A percentile compares a stretch with the other conserved stretches of the same genome.
phyloP scores from a whole-genome alignment of 2,797 vertebrate genomes.

The Adrianichthys oophorus region DNA sequence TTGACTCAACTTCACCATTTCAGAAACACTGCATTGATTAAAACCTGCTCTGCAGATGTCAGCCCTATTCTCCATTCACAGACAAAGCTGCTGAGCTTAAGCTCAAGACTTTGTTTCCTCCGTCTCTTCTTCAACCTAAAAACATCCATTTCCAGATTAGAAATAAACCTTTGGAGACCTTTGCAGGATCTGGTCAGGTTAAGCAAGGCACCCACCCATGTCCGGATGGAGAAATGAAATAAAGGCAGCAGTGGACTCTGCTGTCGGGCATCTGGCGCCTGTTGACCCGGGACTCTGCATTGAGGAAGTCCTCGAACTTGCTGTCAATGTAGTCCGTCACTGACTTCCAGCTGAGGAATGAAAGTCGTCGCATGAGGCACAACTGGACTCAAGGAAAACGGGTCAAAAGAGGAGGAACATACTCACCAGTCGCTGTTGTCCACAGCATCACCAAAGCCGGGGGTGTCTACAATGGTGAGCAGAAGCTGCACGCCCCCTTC shows the following conservation, averaged over 20 bases:
- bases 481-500: constrained; percentile 94
- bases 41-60: too few species aligned
- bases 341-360: constrained; percentile 87
- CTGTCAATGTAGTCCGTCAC: constrained; percentile 96
- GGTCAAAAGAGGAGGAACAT: background rate
- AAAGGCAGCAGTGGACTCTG: constrained; percentile 93
- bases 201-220: constrained; percentile 84
- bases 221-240: constrained; percentile 96
- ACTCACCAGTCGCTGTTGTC: constrained; percentile 97
- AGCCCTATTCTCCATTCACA: too few species aligned
- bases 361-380: background rate
- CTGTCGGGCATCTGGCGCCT: constrained; percentile 93
- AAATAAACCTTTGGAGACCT: background rate
- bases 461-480: constrained; percentile 95
- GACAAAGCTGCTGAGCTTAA: too few species aligned
- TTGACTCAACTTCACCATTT: too few species aligned
- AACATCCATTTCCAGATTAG: too few species aligned
- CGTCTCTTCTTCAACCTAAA: too few species aligned
- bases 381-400: too few species aligned
- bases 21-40: too few species aligned
- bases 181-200: too few species aligned
- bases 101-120: too few species aligned
- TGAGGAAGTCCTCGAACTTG: constrained; percentile 97
- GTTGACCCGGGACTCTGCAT: constrained; percentile 94
- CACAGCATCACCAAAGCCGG: constrained; percentile 94